phyloP scores from a whole-genome alignment of 2,113 vertebrate species.

The Actinemys pallida region DNA sequence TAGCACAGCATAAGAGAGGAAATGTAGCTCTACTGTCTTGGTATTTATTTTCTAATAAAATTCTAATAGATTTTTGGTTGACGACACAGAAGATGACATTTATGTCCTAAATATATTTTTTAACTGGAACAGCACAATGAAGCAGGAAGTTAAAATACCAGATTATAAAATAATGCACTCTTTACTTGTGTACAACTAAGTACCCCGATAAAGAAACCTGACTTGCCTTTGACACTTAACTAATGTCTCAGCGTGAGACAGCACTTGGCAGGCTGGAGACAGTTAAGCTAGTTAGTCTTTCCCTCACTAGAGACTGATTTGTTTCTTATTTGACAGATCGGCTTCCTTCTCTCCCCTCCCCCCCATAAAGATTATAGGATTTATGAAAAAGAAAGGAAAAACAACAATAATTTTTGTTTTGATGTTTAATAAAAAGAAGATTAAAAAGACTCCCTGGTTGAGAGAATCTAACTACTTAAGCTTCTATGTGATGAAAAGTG shows the following conservation, averaged over 20 bases:
- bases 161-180: constrained; percentile 36
- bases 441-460: constrained; percentile 52
- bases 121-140: constrained; percentile 24
- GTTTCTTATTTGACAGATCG: constrained; percentile 2
- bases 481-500: constrained; percentile 62
- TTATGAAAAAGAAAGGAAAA: constrained; percentile 23
- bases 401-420: neutral
- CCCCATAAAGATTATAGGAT: neutral
- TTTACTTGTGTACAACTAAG: constrained; percentile 43
- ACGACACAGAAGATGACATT: constrained; percentile 69
- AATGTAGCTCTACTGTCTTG: constrained; percentile 63
- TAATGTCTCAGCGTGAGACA: constrained; percentile 20
- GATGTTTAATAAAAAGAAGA: constrained; percentile 48
- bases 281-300: constrained; percentile 35
- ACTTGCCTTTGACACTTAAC: constrained; percentile 49
- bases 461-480: constrained; percentile 60
- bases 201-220: constrained; percentile 26
- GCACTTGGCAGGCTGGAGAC: constrained; percentile 44
- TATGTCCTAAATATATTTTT: constrained; percentile 31
- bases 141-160: constrained; percentile 52
- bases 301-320: constrained; percentile 22
- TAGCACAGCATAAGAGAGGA: constrained; percentile 63
- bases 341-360: neutral
- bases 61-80: constrained; percentile 71
- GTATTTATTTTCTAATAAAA: constrained; percentile 75